Base-by-base conservation (phyloP, 2,113 vertebrate species). In the Perca flavescens region DNA sequence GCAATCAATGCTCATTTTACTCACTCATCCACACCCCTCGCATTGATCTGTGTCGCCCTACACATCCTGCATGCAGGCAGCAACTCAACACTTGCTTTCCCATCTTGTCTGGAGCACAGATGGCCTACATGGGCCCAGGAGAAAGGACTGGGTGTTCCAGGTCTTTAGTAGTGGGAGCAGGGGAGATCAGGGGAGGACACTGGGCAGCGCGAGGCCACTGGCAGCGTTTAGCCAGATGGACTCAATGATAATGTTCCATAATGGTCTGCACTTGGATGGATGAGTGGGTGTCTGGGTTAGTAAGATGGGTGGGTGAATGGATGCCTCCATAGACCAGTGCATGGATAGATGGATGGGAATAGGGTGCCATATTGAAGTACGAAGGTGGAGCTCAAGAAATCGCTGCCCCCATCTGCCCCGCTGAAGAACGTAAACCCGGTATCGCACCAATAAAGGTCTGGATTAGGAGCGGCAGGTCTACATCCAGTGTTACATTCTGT, bases 1-100 rank as follows among this genome's bases (percentile, higher is more conserved):
- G 83, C 87, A 91, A 93, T 93, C 86, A 86, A 82, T 89, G 88
- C 79, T 92, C 62, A 90, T 92, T 94, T 93, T 82, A 87, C 86
- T 89, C 82, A 66, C 84, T 93, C 86, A 77, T 88, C 87, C 83
- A 89, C 91, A 89, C 86, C 86, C 82, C 73, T 78, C 25, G 0
- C 86, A 90, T 91, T 88, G 89, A 92, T 92, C 90, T 67, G 53
- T 28, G 82, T 74, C 43, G 17, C 68, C 78, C 63, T 47, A 72
- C 79, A 86, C 81, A 82, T 92, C 80, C 60, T 84, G 80, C 78
- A 77, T 69, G 79, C 62, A 91, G 75, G 79, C 84, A 65, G 80
- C 60, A 70, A 74, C 77, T 76, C 76, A 60, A 17, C 69, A 46
- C 57, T 8, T 8, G 62, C 77, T 79, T 85, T 75, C 14, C 43